Evolutionary conservation across 2,797 vertebrate species (phyloP), one percentile per base, ranked within the genome.

Genomic region (Coregonus ussuriensis): DNA sequence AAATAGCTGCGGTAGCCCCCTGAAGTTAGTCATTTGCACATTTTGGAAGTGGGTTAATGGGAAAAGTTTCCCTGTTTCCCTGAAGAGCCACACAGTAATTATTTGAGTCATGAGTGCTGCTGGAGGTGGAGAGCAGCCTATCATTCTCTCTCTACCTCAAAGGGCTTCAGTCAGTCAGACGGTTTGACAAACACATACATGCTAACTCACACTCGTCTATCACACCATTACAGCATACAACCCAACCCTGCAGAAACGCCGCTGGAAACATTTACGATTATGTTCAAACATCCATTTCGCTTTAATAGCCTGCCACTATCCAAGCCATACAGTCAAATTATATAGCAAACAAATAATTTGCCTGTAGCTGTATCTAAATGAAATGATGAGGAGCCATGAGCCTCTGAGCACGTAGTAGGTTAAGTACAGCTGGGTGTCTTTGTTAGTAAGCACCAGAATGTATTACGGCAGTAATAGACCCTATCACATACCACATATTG

Each of bases 71-170:
- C 81, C 66, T 81, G 79, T 84, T 81, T 80, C 88, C 88, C 84
- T 74, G 62, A 84, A 86, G 86, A 89, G 80, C 69, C 35, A 35
- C 77, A 87, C 29, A 78, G 81, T 87, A 89, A 89, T 91, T 89
- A 90, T 89, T 88, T 85, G 86, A 92, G 89, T 89, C 88, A 90
- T 88, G 87, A 88, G 80, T 81, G 69, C n/a, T 25, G 79, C 82
- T 86, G 72, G 33, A 87, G 83, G 88, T 85, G 18, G 77, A 80
- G 74, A 74, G 74, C 76, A 81, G 62, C 52, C 9, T 35, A 79
- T 81, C 75, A 56, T 51, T 76, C 59, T 78, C 76, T 6, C 18
- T 7, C 18, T 62, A 77, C 80, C 75, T 75, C 78, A 21, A 71
- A 85, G 77, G 81, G 75, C 52, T 83, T 78, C 56, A 79, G 56